phyloP scores from a whole-genome alignment of 92 coral and sea anemone genomes.

The Galaxea fascicularis region DNA sequence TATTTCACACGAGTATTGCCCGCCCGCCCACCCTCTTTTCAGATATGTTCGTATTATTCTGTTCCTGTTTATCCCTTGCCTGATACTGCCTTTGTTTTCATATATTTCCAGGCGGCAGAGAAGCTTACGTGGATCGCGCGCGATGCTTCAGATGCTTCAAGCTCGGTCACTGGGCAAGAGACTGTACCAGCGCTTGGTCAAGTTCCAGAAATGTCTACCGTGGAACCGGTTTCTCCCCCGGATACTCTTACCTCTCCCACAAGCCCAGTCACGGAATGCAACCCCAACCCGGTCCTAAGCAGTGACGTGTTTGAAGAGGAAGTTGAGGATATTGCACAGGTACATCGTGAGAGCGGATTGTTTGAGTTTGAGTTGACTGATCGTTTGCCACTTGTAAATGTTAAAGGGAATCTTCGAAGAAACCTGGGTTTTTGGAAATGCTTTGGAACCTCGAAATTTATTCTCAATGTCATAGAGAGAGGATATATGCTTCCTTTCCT shows the following conservation, averaged over 20 bases:
- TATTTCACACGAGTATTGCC: too few species aligned
- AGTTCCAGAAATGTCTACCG: background rate
- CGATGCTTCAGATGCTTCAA: constrained; percentile 6
- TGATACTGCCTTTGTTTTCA: constrained; percentile 6
- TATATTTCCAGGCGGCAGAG: constrained; percentile 1
- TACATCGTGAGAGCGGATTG: background rate
- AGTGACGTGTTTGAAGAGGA: constrained; percentile 1
- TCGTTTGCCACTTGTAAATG: constrained; percentile 8
- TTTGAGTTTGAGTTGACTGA: constrained; percentile 1
- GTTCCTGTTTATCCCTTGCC: background rate
- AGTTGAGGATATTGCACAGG: constrained; percentile 2
- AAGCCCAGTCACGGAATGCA: background rate
- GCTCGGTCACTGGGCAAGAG: constrained; percentile 25
- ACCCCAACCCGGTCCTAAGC: background rate
- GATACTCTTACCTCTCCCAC: background rate
- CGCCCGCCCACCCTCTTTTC: background rate
- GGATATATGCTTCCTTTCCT: constrained; percentile 60
- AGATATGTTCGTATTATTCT: background rate
- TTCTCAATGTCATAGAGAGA: constrained; percentile 45
- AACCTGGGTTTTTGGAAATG: constrained; percentile 50
- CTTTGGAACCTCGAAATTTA: constrained; percentile 51
- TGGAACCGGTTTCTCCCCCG: background rate
- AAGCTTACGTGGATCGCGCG: constrained; percentile 2
- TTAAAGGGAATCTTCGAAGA: constrained; percentile 53
- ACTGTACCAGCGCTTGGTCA: background rate